Evolutionary conservation across 2,797 vertebrate species (phyloP), one percentile per base, ranked within the genome.

Genomic region (Mico argentatus): DNA sequence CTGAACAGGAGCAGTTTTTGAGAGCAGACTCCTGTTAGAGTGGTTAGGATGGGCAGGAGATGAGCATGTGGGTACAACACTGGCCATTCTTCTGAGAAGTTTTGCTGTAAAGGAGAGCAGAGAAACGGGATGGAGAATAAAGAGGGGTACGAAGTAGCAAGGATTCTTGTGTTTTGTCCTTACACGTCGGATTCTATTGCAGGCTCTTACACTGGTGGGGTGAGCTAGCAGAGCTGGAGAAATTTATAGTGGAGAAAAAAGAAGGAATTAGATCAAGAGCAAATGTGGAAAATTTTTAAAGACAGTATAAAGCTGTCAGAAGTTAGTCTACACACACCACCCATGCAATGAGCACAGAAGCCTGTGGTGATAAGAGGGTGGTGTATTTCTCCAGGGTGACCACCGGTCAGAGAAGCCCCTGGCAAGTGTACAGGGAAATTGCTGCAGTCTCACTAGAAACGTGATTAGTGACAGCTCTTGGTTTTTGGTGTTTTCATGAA

Each of bases 291-390:
- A 75, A 24, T 14, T 41, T 44, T 27, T 17, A 87, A 82, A 24
- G 67, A 55, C 36, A 41, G 17, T 36, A 50, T 30, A 59, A 52
- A 90, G 33, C 17, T 22, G 5, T 24, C 72, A 15, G 77, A 50
- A 57, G 55, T 24, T 14, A 46, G 26, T 14, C 41, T 27, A 30
- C 76, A 84, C 82, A 36, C 50, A 17, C 2, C 3, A 72, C 80
- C 41, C 27, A 4, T 0, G 2, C 6, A 3, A 17, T 26, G 27
- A 83, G 17, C 89, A 76, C 20, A 12, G 48, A 41, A 17, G 19
- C 39, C 52, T 5, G 2, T 27, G 39, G 57, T 3, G 8, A 36
- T 12, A 12, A 2, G 5, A 77, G 2, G 0, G 30, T 1, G 64
- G 10, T 61, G 52, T n/a, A 12, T 1, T 46, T 8, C n/a, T n/a